Conservation (phyloP, 2,888 invertebrate genomes). For the Xanthia togata region DNA sequence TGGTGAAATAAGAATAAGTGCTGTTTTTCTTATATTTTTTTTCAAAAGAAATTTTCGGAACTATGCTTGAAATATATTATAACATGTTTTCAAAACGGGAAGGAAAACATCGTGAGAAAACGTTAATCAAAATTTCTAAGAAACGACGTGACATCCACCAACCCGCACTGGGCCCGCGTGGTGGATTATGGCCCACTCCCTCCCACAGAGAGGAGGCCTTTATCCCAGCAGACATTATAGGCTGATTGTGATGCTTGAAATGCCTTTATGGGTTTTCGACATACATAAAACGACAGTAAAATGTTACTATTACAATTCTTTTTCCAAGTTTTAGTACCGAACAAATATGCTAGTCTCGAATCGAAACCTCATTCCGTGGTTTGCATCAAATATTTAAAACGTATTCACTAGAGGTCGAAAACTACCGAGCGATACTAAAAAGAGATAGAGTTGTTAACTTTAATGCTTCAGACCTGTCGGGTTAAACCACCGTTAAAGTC, state of each 20-base stretch:
- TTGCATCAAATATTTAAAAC: conserved; percentile 30
- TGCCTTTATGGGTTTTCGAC: background rate
- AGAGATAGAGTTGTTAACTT: conserved; percentile 47
- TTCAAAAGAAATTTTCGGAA: background rate
- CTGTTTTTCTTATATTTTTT: background rate
- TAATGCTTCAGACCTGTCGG: conserved; percentile 28
- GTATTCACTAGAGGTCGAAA: background rate
- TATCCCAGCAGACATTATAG: too few relatives aligned
- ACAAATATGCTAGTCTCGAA: background rate
- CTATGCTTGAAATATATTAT: background rate
- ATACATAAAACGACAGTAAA: background rate
- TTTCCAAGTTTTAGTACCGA: too few relatives aligned
- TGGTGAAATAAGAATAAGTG: background rate
- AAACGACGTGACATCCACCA: too few relatives aligned
- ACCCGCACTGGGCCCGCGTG: too few relatives aligned
- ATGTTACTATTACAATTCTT: background rate
- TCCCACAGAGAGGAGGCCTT: too few relatives aligned
- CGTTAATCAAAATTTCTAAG: too few relatives aligned
- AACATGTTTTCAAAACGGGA: too few relatives aligned
- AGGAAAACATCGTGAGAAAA: too few relatives aligned
- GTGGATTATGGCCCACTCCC: too few relatives aligned
- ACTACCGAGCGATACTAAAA: conserved; percentile 36
- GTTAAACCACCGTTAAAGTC: conserved; percentile 32
- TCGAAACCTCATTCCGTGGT: background rate
- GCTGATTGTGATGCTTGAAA: too few relatives aligned